These are phyloP conservation scores for Oikopleura albicans DNA, from an alignment of 23 tunicate genomes.

Conservation along the genomic window DNA sequence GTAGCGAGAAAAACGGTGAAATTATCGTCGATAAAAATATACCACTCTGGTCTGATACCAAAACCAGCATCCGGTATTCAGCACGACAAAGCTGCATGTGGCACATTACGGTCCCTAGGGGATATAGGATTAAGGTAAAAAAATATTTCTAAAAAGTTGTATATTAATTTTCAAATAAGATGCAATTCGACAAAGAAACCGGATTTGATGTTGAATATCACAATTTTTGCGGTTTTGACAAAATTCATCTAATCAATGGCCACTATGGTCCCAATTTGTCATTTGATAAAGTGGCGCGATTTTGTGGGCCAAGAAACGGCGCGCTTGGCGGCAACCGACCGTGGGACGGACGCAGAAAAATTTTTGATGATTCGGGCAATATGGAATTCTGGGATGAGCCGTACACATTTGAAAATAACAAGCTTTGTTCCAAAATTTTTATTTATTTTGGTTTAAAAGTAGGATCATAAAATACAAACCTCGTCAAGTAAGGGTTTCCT, in stretches of 20 bases:
- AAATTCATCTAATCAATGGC: background rate
- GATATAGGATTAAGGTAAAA: background rate
- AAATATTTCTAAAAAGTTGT: background rate
- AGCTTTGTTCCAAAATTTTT: too few species aligned
- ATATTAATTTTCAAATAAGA: background rate
- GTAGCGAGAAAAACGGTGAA: background rate
- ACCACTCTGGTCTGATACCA: background rate
- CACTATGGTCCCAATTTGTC: background rate
- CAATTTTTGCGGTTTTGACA: slow-evolving; percentile 14
- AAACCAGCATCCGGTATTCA: background rate
- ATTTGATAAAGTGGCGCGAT: slow-evolving; percentile 9
- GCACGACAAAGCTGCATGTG: background rate
- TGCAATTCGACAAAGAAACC: background rate
- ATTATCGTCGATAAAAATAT: background rate
- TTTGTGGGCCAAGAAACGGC: background rate
- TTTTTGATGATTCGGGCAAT: background rate
- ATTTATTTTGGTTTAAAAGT: too few species aligned
- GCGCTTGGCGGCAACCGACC: background rate
- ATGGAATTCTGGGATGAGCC: slow-evolving; percentile 10
- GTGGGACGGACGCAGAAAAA: background rate
- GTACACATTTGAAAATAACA: background rate
- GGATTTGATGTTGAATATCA: slow-evolving; percentile 11
- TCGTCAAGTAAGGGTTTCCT: too few species aligned
- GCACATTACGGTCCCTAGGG: background rate
- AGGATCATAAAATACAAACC: too few species aligned